A percentile compares a stretch with the other conserved stretches of the same genome.
Evolutionary conservation across 2,113 vertebrate genomes (phyloP).

Genomic region (Cheilinus undulatus): DNA sequence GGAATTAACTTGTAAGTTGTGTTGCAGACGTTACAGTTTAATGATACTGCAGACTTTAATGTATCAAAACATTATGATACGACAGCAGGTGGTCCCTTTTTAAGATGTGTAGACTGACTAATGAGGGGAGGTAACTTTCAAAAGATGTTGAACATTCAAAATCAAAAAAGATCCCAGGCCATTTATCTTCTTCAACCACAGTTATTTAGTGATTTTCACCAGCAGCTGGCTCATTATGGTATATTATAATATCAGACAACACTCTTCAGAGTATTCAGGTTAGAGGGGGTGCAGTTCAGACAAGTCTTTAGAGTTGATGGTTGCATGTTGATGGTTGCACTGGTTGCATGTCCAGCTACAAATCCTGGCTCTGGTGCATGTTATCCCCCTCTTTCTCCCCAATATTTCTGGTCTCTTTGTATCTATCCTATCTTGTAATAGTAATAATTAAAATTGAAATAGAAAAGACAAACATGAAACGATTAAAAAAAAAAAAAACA

Average conservation of each 20-base stretch:
- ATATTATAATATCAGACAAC: neutral
- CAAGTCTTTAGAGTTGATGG: no score
- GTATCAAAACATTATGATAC: neutral
- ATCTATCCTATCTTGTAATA: no score
- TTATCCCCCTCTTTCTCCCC: no score
- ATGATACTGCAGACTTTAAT: neutral
- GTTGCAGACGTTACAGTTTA: constrained; percentile 1
- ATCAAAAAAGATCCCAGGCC: neutral
- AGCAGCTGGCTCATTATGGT: neutral
- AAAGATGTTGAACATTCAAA: neutral
- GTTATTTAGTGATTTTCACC: neutral
- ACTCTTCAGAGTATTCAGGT: no score
- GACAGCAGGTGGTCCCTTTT: neutral
- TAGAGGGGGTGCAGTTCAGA: no score
- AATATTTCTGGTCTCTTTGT: no score
- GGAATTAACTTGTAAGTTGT: constrained; percentile 20
- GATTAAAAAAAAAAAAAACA: no score
- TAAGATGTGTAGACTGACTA: neutral
- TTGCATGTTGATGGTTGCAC: no score
- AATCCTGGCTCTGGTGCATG: no score
- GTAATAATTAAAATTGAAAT: no score
- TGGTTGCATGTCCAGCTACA: no score
- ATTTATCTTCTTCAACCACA: neutral
- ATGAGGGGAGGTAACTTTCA: neutral
- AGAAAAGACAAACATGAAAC: no score